Conservation (phyloP, 2,888 invertebrate genomes). For the Tiliacea aurago region DNA sequence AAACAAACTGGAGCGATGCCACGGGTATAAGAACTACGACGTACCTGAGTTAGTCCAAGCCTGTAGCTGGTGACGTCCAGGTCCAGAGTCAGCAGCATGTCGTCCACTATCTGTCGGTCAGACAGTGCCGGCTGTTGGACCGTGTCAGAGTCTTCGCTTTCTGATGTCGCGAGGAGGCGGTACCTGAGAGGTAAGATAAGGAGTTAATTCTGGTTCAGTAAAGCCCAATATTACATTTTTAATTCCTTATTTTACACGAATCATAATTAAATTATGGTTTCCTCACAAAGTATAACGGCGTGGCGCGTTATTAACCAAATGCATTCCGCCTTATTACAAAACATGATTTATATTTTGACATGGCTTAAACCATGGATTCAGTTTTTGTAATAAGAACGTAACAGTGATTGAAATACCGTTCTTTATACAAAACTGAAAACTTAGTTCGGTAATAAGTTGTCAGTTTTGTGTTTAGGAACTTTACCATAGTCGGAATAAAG, state of each 20-base stretch:
- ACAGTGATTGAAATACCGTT: too few species aligned
- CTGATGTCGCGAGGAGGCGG: conserved; percentile 88
- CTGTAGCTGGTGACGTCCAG: conserved; percentile 96
- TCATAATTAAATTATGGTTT: too few species aligned
- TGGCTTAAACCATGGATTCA: too few species aligned
- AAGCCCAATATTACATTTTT: neutral
- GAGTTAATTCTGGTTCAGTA: neutral
- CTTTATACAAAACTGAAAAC: too few species aligned
- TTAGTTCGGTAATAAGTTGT: too few species aligned
- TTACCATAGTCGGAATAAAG: too few species aligned
- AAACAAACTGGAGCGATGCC: too few species aligned
- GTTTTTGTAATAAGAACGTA: too few species aligned
- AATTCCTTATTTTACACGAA: neutral
- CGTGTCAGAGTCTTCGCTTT: conserved; percentile 75
- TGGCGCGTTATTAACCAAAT: neutral
- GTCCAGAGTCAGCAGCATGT: conserved; percentile 95
- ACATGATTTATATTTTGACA: too few species aligned
- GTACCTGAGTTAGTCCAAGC: conserved; percentile 97
- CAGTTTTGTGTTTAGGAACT: too few species aligned
- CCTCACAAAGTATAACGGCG: too few species aligned
- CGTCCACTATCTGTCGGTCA: conserved; percentile 93
- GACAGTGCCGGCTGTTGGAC: conserved; percentile 81
- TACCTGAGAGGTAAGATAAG: conserved; percentile 76
- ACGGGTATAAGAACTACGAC: conserved; percentile 69
- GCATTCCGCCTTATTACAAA: too few species aligned